These are phyloP conservation scores for Coregonus ussuriensis DNA, from an alignment of 2,797 vertebrate genomes.

Conservation along the genomic window DNA sequence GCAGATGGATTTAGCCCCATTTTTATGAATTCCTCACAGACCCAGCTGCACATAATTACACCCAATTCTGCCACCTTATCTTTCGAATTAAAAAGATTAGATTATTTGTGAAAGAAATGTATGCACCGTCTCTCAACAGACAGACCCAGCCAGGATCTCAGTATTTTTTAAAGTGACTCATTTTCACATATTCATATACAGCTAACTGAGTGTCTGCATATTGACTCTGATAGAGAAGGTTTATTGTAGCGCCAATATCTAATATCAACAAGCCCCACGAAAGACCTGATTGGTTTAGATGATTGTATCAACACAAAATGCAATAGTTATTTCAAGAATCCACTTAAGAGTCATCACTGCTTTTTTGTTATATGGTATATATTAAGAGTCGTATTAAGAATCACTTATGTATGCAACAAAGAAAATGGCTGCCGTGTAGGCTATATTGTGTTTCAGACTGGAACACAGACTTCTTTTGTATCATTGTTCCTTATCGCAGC, in stretches of 20 bases:
- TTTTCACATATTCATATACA: neutral
- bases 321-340: conserved; percentile 27
- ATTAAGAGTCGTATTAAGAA: neutral
- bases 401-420: conserved; percentile 21
- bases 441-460: conserved; percentile 47
- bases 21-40: conserved; percentile 82
- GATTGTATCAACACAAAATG: conserved; percentile 50
- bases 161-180: conserved; percentile 13
- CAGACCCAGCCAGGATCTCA: conserved; percentile 53
- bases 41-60: conserved; percentile 89
- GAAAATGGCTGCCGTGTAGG: conserved; percentile 21
- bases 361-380: neutral
- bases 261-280: conserved; percentile 42
- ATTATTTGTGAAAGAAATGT: conserved; percentile 80
- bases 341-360: neutral
- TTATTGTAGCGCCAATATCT: conserved; percentile 49
- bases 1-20: conserved; percentile 75
- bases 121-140: conserved; percentile 65
- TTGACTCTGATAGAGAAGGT: conserved; percentile 15
- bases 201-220: conserved; percentile 27
- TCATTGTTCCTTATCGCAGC: conserved; percentile 45
- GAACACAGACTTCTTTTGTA: conserved; percentile 33
- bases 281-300: conserved; percentile 42
- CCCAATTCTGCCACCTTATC: conserved; percentile 83
- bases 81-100: conserved; percentile 89